A percentile compares a stretch with the other conserved stretches of the same genome.
Evolutionary conservation across 2,113 vertebrate species (phyloP).

Genomic region (Crypturellus undulatus): DNA sequence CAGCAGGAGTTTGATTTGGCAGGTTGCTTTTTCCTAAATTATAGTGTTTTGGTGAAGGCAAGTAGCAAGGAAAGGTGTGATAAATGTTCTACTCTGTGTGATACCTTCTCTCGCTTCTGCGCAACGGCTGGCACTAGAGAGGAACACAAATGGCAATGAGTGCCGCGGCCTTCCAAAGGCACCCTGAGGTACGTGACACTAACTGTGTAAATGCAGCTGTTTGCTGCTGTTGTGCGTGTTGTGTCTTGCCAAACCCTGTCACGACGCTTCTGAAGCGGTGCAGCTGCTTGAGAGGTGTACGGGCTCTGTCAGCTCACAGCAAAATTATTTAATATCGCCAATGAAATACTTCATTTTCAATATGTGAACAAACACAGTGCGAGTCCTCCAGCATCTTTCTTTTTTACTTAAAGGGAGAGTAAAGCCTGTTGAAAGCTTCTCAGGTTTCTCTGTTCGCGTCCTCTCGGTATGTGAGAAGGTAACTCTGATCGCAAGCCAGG

Average conservation of each 20-base stretch:
- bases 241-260: background rate
- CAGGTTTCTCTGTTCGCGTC: rapidly evolving
- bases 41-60: slow-evolving; percentile 3
- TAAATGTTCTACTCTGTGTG: background rate
- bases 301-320: background rate
- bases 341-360: background rate
- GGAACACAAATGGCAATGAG: slow-evolving; percentile 36
- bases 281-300: rapidly evolving
- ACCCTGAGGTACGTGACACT: background rate
- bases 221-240: background rate
- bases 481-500: rapidly evolving
- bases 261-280: background rate
- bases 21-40: background rate
- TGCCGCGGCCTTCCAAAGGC: background rate
- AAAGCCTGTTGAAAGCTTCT: background rate
- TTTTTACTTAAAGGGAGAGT: background rate
- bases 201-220: background rate
- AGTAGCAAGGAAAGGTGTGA: slow-evolving; percentile 10
- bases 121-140: background rate
- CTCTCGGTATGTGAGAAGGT: rapidly evolving
- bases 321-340: background rate
- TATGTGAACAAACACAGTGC: rapidly evolving
- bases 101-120: slow-evolving; percentile 10
- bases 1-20: background rate
- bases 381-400: background rate